These are phyloP conservation scores for Hirtodrosophila duncani DNA, from an alignment of 2,888 invertebrate genomes.

Conservation along the genomic window DNA sequence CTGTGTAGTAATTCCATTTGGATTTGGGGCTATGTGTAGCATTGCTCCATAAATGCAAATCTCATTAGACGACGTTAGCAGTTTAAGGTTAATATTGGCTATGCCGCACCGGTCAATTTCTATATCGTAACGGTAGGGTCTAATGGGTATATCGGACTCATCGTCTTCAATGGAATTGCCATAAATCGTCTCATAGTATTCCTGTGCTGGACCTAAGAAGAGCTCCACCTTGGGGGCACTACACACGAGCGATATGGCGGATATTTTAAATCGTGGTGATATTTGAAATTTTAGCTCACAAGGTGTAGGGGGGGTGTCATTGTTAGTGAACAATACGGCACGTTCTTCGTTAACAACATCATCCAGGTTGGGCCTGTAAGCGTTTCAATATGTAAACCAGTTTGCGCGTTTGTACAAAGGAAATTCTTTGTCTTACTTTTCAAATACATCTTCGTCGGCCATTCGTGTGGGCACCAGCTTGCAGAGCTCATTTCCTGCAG, in stretches of 20 bases:
- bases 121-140: conserved; percentile 73
- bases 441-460: conserved; percentile 65
- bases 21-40: conserved; percentile 69
- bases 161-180: conserved; percentile 62
- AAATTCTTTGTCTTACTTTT: conserved; percentile 66
- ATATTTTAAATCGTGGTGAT: conserved; percentile 63
- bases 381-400: conserved; percentile 72
- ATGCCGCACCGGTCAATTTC: conserved; percentile 73
- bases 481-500: conserved; percentile 59
- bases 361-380: conserved; percentile 67
- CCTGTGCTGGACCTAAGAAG: conserved; percentile 67
- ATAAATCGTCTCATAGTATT: conserved; percentile 73
- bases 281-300: conserved; percentile 71
- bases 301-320: conserved; percentile 31
- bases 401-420: conserved; percentile 51
- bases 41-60: conserved; percentile 75
- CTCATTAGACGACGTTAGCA: conserved; percentile 62
- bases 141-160: conserved; percentile 43
- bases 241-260: conserved; percentile 69
- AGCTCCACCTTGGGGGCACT: conserved; percentile 73
- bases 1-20: conserved; percentile 71
- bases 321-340: conserved; percentile 58
- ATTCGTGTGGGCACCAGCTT: conserved; percentile 52
- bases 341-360: conserved; percentile 67
- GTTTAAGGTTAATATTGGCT: conserved; percentile 62